phyloP scores from a whole-genome alignment of 1,140 invertebrate species.

The Leguminivora glycinivorella region DNA sequence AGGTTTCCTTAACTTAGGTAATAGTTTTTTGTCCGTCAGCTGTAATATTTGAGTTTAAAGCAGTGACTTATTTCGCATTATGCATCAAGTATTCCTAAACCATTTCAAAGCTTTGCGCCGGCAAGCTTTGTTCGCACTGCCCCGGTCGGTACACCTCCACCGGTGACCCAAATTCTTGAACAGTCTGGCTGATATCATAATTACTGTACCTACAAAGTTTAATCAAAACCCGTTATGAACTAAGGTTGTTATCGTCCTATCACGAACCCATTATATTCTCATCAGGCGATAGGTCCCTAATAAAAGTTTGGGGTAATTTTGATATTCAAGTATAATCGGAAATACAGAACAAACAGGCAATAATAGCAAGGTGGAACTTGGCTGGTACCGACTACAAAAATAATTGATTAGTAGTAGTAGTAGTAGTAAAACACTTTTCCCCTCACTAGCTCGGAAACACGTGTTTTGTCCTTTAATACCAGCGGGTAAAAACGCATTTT shows the following conservation, averaged over 20 bases:
- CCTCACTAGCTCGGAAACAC: no score
- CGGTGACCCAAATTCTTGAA: slow-evolving; percentile 8
- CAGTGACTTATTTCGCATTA: background rate
- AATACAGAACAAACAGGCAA: no score
- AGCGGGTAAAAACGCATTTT: no score
- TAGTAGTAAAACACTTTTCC: no score
- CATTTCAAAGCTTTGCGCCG: background rate
- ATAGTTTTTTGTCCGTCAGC: background rate
- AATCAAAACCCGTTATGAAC: slow-evolving; percentile 20
- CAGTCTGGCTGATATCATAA: slow-evolving; percentile 16
- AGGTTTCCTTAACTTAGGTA: no score
- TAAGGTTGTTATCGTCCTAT: slow-evolving; percentile 1
- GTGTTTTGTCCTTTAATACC: no score
- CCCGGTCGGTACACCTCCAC: background rate
- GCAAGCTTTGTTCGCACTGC: background rate
- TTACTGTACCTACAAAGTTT: slow-evolving; percentile 22
- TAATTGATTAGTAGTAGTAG: no score
- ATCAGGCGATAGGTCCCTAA: background rate
- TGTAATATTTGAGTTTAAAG: background rate
- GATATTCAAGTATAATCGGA: background rate
- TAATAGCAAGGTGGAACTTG: no score
- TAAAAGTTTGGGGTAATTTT: slow-evolving; percentile 12
- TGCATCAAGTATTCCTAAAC: background rate
- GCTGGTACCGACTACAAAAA: no score
- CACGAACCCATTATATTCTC: slow-evolving; percentile 26